Base-by-base conservation (phyloP, 2,797 vertebrate genomes). In the Sternotherus odoratus region DNA sequence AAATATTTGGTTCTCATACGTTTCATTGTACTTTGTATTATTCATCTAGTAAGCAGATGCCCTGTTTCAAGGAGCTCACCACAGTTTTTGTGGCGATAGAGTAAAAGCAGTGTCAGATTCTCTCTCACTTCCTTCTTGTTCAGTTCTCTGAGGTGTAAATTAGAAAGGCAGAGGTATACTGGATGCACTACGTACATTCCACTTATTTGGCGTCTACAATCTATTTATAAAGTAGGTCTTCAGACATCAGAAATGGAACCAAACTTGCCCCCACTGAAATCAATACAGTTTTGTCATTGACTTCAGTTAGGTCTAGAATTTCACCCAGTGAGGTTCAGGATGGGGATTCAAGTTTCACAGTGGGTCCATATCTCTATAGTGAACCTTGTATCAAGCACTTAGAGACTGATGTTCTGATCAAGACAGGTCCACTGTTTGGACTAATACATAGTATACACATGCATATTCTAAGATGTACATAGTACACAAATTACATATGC, bases 101-200 rank as follows among this genome's bases (percentile, higher is more conserved):
- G 19, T 93, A 50, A 60, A 7, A n/a, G 4, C 23, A 5, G 7
- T 82, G 10, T 92, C 39, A 39, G 85, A 36, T 66, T 43, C 2
- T 46, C 24, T 91, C 87, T 85, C 66, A 28, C 79, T 90, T 5
- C 36, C 17, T 89, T 33, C 36, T 89, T 77, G 56, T 78, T 51
- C 53, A 49, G 10, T 21, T 12, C 53, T 66, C 49, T 39, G 60
- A 56, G 6, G 6, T 82, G 63, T 79, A 88, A 92, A 82, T 81
- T 83, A 30, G 6, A 75, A n/a, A 83, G 60, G 10, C 1, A 33
- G 77, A 17, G 13, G 12, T 3, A 24, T 84, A 51, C 6, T 56
- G 17, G 83, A 77, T 13, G 6, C 28, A 69, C 30, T 82, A 74
- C 6, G 36, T 11, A 8, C 53, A 19, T 48, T 85, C 30, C 8